Percentiles rank a stretch among this genome's conserved stretches.
Evolutionary conservation across 2,113 vertebrate species (phyloP).

Genomic region (Grantiella picta): DNA sequence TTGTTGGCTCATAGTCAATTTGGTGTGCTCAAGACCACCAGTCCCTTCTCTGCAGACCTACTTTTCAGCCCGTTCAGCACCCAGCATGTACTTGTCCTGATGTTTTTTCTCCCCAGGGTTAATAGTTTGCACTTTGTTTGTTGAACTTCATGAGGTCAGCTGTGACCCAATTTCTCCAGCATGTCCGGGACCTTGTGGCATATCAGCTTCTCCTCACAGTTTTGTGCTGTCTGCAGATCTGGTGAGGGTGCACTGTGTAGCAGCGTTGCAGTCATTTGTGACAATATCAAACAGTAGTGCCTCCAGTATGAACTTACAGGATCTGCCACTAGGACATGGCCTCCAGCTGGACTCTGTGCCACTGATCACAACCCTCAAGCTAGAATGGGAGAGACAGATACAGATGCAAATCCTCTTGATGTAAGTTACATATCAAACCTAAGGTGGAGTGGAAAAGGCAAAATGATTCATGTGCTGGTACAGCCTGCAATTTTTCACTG

Average conservation of each 20-base stretch:
- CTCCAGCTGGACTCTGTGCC: not conserved
- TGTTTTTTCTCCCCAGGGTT: not conserved
- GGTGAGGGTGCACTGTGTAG: not conserved
- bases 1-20: not conserved
- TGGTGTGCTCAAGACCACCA: not conserved
- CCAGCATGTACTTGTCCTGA: not conserved
- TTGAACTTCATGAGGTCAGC: not conserved
- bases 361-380: not conserved
- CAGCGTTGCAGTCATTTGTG: not conserved
- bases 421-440: not conserved
- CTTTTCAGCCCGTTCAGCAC: not conserved
- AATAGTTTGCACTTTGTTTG: not conserved
- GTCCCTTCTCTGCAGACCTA: not conserved
- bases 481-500: not conserved
- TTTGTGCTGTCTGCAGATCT: not conserved
- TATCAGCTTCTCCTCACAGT: not conserved
- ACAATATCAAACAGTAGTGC: not conserved
- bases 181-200: not conserved
- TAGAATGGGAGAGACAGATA: not conserved
- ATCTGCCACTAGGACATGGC: not conserved
- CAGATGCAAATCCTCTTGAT: not conserved
- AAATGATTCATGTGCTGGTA: not conserved
- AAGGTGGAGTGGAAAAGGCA: not conserved
- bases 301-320: not conserved
- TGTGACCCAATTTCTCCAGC: not conserved